These are phyloP conservation scores for Synodontis membranacea DNA, from an alignment of 2,113 vertebrate genomes.

Conservation along the genomic window DNA sequence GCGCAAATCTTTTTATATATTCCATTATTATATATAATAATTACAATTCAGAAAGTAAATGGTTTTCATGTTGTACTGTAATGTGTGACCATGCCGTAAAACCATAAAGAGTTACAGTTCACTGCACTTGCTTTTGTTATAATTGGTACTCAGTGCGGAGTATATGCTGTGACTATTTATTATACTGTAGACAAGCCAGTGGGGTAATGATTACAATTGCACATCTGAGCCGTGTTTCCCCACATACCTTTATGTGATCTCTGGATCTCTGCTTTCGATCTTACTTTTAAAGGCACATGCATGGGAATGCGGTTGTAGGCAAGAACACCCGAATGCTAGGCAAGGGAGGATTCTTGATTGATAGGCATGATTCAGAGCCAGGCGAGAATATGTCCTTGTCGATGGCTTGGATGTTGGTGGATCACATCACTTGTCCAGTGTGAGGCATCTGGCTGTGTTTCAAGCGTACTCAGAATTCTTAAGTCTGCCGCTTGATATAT, in stretches of 20 bases:
- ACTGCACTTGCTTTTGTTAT: neutral
- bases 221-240: neutral
- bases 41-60: neutral
- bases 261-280: neutral
- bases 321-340: neutral
- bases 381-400: neutral
- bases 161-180: neutral
- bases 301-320: neutral
- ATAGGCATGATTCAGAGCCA: no score
- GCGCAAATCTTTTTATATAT: no score
- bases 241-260: neutral
- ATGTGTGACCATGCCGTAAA: neutral
- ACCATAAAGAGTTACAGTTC: neutral
- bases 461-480: neutral
- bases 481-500: constrained; percentile 1
- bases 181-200: neutral
- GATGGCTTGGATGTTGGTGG: neutral
- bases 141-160: neutral
- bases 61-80: neutral
- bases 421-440: neutral
- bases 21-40: no score
- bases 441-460: neutral
- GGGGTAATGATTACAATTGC: neutral
- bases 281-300: neutral
- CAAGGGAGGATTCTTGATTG: neutral